Evolutionary conservation across 2,888 invertebrate species (phyloP), one percentile per base, ranked within the genome.

Genomic region (Eurytoma californica): DNA sequence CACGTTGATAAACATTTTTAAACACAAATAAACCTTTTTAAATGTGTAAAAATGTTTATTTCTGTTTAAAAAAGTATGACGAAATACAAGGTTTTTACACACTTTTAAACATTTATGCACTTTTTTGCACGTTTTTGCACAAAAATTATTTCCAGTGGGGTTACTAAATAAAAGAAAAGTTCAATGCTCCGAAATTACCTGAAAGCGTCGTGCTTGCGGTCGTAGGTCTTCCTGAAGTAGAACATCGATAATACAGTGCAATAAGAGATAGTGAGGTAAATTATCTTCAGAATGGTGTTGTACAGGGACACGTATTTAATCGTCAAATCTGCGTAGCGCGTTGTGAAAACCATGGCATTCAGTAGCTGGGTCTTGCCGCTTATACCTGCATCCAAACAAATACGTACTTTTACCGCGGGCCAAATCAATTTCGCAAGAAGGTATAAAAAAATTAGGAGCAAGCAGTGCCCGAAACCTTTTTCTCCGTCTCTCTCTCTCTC

Each of bases 341-440:
- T 24, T 28, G 80, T 78, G 66, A 79, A 79, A 20, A 77, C 70
- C 24, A 82, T 39, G n/a, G 80, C 80, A 65, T 79, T 58, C 30
- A 82, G 70, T 9, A 82, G 58, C 18, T 82, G 82, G n/a, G 76
- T 79, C 73, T 80, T 82, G 12, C 78, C 80, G 70, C 82, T 82
- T 53, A 82, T 74, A 47, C 82, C 82, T 82, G 66, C 14, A 30
- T 7, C 28, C 39, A 55, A 65, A 47, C 16, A 63, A 30, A 3
- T 49, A 55, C 58, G 51, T 20, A 30, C 30, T 30, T 30, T 30
- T 30, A 30, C 30, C 30, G 30, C 30, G 30, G 3, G 30, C 7
- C 30, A 30, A 2, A 30, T 3, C 5, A 7, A 30, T 30, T 30
- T 30, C 30, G 3, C 30, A 30, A 30, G 30, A 30, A 30, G 30